These are phyloP conservation scores for Heliconius sara DNA, from an alignment of 2,888 invertebrate species.

Conservation along the genomic window DNA sequence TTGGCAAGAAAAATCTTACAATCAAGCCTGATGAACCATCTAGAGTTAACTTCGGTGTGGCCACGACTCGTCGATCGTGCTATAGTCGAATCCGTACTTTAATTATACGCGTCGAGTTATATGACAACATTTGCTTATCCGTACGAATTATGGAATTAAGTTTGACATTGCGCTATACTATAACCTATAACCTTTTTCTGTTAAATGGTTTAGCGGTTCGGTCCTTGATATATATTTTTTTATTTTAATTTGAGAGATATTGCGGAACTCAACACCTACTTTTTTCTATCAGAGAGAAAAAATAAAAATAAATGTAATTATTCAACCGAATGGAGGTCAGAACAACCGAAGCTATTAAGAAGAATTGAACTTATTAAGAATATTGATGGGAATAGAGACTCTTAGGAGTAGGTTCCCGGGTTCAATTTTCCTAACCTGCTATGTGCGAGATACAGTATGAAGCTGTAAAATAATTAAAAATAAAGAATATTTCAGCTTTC, in stretches of 20 bases:
- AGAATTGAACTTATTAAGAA: no score
- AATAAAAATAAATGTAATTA: no score
- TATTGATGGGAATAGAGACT: no score
- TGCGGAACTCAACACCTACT: no score
- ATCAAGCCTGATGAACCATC: no score
- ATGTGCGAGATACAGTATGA: neutral
- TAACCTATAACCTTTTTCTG: neutral
- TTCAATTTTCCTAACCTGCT: no score
- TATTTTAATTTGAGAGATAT: neutral
- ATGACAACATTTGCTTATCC: constrained; percentile 41
- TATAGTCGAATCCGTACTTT: constrained; percentile 33
- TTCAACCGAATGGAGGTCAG: no score
- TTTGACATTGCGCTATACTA: constrained; percentile 10
- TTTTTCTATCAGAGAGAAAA: no score
- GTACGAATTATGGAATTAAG: neutral
- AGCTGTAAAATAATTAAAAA: neutral
- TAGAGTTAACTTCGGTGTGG: neutral
- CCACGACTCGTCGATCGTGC: neutral
- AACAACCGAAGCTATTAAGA: no score
- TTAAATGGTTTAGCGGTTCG: neutral
- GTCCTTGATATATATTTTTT: neutral
- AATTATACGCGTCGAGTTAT: constrained; percentile 38
- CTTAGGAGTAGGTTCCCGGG: no score
- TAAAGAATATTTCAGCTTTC: neutral
- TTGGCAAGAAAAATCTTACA: no score